Conservation (phyloP, 2,888 invertebrate genomes). For the Daptonema setosum region DNA sequence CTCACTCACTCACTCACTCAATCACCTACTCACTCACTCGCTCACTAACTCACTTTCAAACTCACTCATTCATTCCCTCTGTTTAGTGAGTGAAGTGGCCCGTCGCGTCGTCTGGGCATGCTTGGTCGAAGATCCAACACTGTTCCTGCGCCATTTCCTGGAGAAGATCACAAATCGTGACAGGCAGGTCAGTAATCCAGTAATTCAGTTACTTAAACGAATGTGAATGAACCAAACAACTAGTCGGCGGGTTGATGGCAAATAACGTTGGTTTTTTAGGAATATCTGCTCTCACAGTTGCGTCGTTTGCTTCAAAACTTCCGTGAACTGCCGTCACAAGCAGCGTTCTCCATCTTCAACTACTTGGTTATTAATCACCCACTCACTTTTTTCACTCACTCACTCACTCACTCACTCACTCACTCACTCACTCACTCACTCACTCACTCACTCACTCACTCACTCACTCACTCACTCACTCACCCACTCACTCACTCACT, state of each 20-base stretch:
- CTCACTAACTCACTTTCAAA: no score
- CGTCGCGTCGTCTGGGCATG: conserved; percentile 94
- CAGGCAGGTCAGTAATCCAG: conserved; percentile 19
- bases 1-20: no score
- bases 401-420: no score
- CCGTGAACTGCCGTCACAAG: conserved; percentile 44
- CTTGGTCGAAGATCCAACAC: conserved; percentile 82
- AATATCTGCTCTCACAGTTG: conserved; percentile 75
- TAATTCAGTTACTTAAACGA: background rate
- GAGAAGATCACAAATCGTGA: conserved; percentile 57
- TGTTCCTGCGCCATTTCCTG: conserved; percentile 79
- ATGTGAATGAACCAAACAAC: no score
- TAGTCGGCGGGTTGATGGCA: no score
- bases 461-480: no score
- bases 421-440: no score
- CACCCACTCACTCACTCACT: no score
- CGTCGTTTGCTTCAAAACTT: conserved; percentile 58
- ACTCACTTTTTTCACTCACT: background rate
- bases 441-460: no score
- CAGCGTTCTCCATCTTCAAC: conserved; percentile 90
- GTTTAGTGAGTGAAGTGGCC: conserved; percentile 75
- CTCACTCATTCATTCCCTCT: no score
- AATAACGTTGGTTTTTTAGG: conserved; percentile 31
- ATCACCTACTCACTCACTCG: no score
- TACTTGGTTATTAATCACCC: conserved; percentile 46